Evolutionary conservation across 2,888 invertebrate genomes (phyloP).

Genomic region (Dynastes grantii): DNA sequence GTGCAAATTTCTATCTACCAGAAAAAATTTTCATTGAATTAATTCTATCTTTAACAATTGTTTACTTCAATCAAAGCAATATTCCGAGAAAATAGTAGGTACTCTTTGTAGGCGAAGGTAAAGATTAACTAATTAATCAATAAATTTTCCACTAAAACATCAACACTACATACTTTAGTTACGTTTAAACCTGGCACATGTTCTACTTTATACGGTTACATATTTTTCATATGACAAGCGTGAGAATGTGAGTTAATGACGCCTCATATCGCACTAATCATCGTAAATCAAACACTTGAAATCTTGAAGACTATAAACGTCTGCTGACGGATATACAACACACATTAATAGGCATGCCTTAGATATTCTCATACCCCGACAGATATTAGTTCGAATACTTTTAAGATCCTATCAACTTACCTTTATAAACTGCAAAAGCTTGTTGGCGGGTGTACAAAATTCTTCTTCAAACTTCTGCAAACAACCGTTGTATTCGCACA

Average conservation of each 20-base stretch:
- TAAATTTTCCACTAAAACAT: no score
- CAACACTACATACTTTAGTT: no score
- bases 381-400: background rate
- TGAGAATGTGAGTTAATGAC: constrained; percentile 23
- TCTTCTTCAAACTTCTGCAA: constrained; percentile 76
- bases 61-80: no score
- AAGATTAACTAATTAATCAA: no score
- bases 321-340: constrained; percentile 11
- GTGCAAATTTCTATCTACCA: no score
- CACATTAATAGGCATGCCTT: background rate
- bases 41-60: no score
- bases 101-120: no score
- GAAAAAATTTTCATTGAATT: no score
- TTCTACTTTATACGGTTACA: constrained; percentile 9
- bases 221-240: constrained; percentile 16
- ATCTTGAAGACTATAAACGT: constrained; percentile 11
- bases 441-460: constrained; percentile 77
- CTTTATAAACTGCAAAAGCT: constrained; percentile 74
- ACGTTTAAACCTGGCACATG: background rate
- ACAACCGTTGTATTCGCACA: constrained; percentile 78
- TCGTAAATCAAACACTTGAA: constrained; percentile 44
- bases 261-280: constrained; percentile 17
- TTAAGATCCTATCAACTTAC: constrained; percentile 57
- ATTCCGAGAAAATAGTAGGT: no score
- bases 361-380: background rate